These are phyloP conservation scores for Tylochromis polylepis DNA, from an alignment of 2,113 vertebrate genomes.

Conservation along the genomic window DNA sequence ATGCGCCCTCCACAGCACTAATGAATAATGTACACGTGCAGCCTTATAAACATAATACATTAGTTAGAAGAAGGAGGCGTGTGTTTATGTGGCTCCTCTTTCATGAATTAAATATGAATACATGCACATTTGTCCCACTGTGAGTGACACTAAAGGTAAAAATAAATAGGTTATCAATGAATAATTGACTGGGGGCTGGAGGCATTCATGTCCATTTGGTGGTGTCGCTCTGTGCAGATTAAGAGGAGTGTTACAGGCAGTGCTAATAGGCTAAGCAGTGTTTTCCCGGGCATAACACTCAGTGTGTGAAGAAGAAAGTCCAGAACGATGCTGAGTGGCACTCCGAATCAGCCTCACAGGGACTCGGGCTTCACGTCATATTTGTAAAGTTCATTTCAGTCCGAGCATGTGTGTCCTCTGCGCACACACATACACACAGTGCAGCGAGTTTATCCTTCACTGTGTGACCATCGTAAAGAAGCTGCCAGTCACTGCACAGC, in stretches of 20 bases:
- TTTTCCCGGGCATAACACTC: slow-evolving; percentile 42
- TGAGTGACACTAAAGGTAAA: slow-evolving; percentile 72
- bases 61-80: slow-evolving; percentile 62
- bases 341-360: slow-evolving; percentile 88
- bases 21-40: slow-evolving; percentile 71
- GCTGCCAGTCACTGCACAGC: slow-evolving; percentile 68
- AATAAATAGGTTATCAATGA: slow-evolving; percentile 76
- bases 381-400: slow-evolving; percentile 84
- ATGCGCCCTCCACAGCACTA: slow-evolving; percentile 47
- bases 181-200: slow-evolving; percentile 70
- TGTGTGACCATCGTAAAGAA: slow-evolving; percentile 70
- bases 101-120: slow-evolving; percentile 73
- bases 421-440: not conserved
- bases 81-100: slow-evolving; percentile 47
- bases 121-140: slow-evolving; percentile 59
- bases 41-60: slow-evolving; percentile 75
- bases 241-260: slow-evolving; percentile 48
- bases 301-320: slow-evolving; percentile 80
- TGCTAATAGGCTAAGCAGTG: slow-evolving; percentile 69
- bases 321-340: slow-evolving; percentile 79
- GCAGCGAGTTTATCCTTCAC: slow-evolving; percentile 57
- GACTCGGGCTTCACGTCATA: slow-evolving; percentile 87
- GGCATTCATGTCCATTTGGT: slow-evolving; percentile 37
- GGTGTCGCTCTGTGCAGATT: slow-evolving; percentile 59
- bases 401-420: slow-evolving; percentile 59